Evolutionary conservation across 1,140 invertebrate genomes (phyloP), one percentile per base, ranked within the genome.

Genomic region (Ectropis grisescens): DNA sequence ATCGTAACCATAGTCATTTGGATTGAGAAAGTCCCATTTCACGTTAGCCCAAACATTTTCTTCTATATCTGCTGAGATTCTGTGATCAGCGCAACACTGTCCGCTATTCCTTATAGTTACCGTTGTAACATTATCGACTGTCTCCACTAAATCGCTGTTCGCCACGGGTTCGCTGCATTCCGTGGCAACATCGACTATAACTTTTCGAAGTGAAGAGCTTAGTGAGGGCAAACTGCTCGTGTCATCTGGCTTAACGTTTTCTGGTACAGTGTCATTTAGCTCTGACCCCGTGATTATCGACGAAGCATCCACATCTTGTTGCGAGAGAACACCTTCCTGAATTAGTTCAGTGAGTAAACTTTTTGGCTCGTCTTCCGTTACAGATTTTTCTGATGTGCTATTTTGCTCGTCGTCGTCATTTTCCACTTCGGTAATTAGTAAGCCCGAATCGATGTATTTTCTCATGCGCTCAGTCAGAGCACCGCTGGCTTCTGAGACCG

Each of bases 21-120:
- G 72, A 38, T 82, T 81, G 0, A 83, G 45, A 40, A 83, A 83
- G 39, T 82, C 66, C 81, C 78, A 83, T 34, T 53, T 53, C n/a
- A 83, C 72, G 19, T 82, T 83, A 13, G 76, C 71, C 76, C 78
- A 82, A 9, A 83, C 68, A 37, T 82, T 83, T 15, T 81, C 76
- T 7, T 58, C 66, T 11, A 62, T 51, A 37, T 79, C 70, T 9
- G 74, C 68, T 1, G 78, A 79, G 59, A 79, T 79, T 51, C 74
- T 68, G 32, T 82, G 78, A 45, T 82, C 78, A 3, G 56, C 54
- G 33, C 74, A 82, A 40, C 78, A 82, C 32, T 82, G 71, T 2
- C 67, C 67, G 12, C 65, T 57, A 32, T 52, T 69, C 47, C 57
- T 75, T 25, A 72, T 61, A 6, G 60, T 71, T 13, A 78, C 68